Base-by-base conservation (phyloP, 1,140 invertebrate species). In the Heterodera carotae region DNA sequence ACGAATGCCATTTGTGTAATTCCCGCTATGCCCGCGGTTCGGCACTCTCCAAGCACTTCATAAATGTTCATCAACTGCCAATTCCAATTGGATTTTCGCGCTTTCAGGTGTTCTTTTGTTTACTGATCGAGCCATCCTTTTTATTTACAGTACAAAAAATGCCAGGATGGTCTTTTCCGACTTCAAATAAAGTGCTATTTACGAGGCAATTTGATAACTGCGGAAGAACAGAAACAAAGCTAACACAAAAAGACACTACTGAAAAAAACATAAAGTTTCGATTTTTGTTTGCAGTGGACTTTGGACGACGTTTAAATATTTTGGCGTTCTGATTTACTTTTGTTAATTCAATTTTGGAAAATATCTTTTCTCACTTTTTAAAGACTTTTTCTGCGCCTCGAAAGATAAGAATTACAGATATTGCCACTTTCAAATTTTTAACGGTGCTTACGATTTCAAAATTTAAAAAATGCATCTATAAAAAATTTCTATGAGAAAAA, bases 1-100 rank as follows among this genome's bases (percentile, higher is more conserved):
- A 84, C 53, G 60, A 69, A 10, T 84, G 82, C 59, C 82, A 84
- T 67, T 67, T 84, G 15, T 84, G 82, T 59, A 73, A 70, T 15
- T 78, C 68, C 27, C 73, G 68, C 25, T 82, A 81, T 27, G 73
- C 77, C 18, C 75, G 70, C 15, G 82, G 82, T 15, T 77, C 77
- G 18, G 77, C 79, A 4, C 74, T 84, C 8, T 77, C 78, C 33
- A 70, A 82, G 36, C 82, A 84, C 74, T 75, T 84, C 4, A 48
- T 25, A 27, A 75, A 53, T 0, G 53, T 73, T 27, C 83, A 84
- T 43, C 62, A 78, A 29, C 59, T 84, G 15, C 33, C 69, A 15
- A 60, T 84, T 25, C 83, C 83, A 10, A 15, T 60, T 31, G 83
- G 83, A 2, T 84, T 84, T 62, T 77, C 75, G 62, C 72, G 81